Percentiles rank a stretch among this genome's conserved stretches.
Evolutionary conservation across 2,797 vertebrate species (phyloP).

Genomic region (Oceanodroma leucorhoa): DNA sequence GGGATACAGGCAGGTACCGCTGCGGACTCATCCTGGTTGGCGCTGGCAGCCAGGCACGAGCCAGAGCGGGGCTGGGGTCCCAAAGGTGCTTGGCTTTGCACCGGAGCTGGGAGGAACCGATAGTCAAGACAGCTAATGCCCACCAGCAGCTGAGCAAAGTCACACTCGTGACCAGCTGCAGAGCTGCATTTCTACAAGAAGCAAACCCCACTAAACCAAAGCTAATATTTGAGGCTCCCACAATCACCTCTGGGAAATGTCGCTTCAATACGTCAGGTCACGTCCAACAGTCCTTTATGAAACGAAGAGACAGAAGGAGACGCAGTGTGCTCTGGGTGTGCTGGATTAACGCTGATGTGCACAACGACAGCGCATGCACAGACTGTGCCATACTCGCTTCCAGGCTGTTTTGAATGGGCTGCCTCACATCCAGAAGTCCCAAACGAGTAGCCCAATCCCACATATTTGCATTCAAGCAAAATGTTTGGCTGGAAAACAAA

Average conservation of each 20-base stretch:
- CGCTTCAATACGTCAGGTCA: fast-evolving
- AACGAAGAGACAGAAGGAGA: neutral
- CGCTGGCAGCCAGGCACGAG: neutral
- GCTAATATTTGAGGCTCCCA: neutral
- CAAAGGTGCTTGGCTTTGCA: neutral
- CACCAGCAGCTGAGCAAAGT: neutral
- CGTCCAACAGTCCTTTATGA: neutral
- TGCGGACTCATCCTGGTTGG: neutral
- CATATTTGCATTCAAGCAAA: neutral
- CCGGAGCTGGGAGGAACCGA: neutral
- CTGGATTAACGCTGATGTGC: neutral
- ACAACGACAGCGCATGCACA: fast-evolving
- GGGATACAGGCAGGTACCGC: fast-evolving
- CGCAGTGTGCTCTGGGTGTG: neutral
- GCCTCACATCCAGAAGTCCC: neutral
- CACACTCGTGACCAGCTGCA: fast-evolving
- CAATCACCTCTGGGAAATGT: neutral
- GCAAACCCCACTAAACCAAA: neutral
- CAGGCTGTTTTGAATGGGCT: neutral
- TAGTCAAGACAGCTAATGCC: too few relatives aligned
- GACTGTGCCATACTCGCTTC: fast-evolving
- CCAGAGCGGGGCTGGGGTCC: neutral
- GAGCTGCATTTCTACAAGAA: neutral
- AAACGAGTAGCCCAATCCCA: neutral
- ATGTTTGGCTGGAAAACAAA: neutral